Evolutionary conservation across 2,797 vertebrate species (phyloP).

Genomic region (Taenioides sp.): DNA sequence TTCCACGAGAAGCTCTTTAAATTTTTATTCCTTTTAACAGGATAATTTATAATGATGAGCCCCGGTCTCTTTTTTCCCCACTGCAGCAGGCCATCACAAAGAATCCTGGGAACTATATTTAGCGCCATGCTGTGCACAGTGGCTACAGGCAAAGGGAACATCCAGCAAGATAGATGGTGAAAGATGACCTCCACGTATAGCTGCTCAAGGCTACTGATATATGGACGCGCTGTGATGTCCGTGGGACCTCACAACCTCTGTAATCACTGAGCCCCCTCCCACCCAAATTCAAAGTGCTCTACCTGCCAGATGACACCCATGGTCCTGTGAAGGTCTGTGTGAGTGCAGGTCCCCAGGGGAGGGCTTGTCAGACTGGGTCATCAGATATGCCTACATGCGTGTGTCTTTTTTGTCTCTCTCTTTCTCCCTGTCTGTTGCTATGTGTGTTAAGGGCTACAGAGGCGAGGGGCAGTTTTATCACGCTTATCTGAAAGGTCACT

Average conservation of each 20-base stretch:
- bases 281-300: conserved; percentile 40
- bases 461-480: conserved; percentile 65
- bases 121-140: conserved; percentile 46
- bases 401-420: conserved; percentile 21
- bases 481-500: conserved; percentile 76
- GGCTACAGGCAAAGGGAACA: conserved; percentile 52
- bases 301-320: conserved; percentile 77
- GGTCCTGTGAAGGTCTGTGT: conserved; percentile 58
- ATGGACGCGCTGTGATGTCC: conserved; percentile 61
- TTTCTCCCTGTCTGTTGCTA: conserved; percentile 21
- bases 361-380: conserved; percentile 70
- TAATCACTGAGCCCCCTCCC: conserved; percentile 61
- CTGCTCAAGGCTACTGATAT: conserved; percentile 40
- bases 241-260: conserved; percentile 64
- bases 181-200: conserved; percentile 53
- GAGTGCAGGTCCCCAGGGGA: conserved; percentile 65
- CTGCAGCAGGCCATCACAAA: conserved; percentile 60
- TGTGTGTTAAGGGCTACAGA: conserved; percentile 33
- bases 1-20: conserved; percentile 73
- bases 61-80: conserved; percentile 46
- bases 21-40: conserved; percentile 73
- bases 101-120: conserved; percentile 60
- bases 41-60: conserved; percentile 79
- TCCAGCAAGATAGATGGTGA: conserved; percentile 55
- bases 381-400: conserved; percentile 59